Base-by-base conservation (phyloP, 2,888 invertebrate genomes). In the Chydorus sphaericus region DNA sequence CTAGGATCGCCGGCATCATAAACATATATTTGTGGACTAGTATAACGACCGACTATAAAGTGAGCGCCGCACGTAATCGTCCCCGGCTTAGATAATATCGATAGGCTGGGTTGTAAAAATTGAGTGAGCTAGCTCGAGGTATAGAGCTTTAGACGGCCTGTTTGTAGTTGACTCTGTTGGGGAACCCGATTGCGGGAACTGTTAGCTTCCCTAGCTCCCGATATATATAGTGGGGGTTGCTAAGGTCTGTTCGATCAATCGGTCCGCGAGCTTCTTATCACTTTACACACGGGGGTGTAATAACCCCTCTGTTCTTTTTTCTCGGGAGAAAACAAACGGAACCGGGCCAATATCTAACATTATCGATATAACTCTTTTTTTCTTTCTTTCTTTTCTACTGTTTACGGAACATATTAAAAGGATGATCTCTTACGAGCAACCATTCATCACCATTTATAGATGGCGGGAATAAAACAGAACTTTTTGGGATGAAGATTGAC, bases 91-190 rank as follows among this genome's bases (percentile, higher is more conserved):
- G 44, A 44, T 44, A 44, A 44, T 44, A 31, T 54, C 55, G 55
- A 44, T 30, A 44, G 55, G 39, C 31, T 26, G n/a, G 44, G 31
- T 33, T 55, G 44, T 33, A 31, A 31, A 38, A 55, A 53, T 16
- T 20, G n/a, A 26, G 26, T 16, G 8, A 38, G 18, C 7, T 30
- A 18, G 11, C 36, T 4, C 20, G n/a, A n/a, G n/a, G n/a, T n/a
- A n/a, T n/a, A n/a, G n/a, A n/a, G n/a, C n/a, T 23, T 10, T 10
- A 10, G 33, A 33, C 14, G 8, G 33, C 33, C 14, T 8, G 8
- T 33, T 20, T 39, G 8, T 39, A 4, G 38, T 8, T 20, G 39
- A 18, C 10, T 20, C 38, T 2, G 20, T 16, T 16, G n/a, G 10
- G 3, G 14, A 3, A 18, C 18, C 39, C 5, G 8, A 4, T 2